phyloP scores from a whole-genome alignment of 2,113 vertebrate species.

The Brachyhypopomus occidentalis region DNA sequence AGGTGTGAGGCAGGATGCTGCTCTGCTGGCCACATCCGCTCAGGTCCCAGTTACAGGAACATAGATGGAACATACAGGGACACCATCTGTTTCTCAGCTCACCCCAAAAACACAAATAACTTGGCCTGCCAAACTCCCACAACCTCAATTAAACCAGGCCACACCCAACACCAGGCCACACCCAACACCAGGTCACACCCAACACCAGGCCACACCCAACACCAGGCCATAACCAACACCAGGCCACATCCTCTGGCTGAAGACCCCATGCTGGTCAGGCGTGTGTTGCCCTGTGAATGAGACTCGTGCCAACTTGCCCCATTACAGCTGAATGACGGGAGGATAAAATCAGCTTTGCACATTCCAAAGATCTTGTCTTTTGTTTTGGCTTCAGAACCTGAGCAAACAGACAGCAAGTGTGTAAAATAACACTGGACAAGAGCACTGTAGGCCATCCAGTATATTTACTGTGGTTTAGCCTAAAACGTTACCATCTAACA shows the following conservation, averaged over 20 bases:
- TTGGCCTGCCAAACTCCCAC: not conserved
- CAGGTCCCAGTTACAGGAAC: not conserved
- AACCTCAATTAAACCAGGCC: not conserved
- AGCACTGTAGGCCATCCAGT: too few relatives aligned
- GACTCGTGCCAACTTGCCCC: slow-evolving; percentile 1
- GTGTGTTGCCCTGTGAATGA: not conserved
- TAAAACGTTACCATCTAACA: too few relatives aligned
- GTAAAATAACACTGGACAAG: too few relatives aligned
- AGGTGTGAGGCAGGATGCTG: slow-evolving; percentile 22
- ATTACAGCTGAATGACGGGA: not conserved
- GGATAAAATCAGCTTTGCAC: not conserved
- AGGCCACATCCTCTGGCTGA: not conserved
- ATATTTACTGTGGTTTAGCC: too few relatives aligned
- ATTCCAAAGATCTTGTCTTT: not conserved
- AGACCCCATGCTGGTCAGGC: not conserved
- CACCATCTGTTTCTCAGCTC: not conserved
- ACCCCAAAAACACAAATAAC: not conserved
- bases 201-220: too few relatives aligned
- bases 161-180: too few relatives aligned
- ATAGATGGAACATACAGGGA: not conserved
- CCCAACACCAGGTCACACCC: too few relatives aligned
- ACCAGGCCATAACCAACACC: too few relatives aligned
- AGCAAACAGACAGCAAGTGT: not conserved
- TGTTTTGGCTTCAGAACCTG: not conserved
- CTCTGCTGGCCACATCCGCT: slow-evolving; percentile 29